Conservation (phyloP, 2,888 invertebrate species). For the Oxycera nigricornis region DNA sequence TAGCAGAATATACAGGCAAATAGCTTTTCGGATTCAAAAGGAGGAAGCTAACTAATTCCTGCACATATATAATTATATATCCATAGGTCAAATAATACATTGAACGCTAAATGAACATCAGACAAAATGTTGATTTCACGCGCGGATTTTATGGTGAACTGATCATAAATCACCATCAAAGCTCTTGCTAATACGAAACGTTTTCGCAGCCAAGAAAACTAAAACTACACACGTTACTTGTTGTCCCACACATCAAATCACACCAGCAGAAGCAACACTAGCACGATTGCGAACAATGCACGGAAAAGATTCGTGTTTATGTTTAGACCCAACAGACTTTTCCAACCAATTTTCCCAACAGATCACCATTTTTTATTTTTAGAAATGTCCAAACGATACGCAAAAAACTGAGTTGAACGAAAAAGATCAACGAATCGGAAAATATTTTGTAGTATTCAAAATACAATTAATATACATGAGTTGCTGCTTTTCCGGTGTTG, state of each 20-base stretch:
- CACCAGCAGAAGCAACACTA: not conserved
- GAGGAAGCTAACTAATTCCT: too few species aligned
- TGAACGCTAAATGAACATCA: too few species aligned
- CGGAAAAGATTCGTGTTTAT: not conserved
- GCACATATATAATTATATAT: too few species aligned
- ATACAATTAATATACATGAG: too few species aligned
- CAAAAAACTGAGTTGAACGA: too few species aligned
- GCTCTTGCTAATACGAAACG: not conserved
- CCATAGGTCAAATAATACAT: too few species aligned
- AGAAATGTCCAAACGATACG: conserved; percentile 6
- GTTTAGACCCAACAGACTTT: too few species aligned
- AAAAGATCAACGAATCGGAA: too few species aligned
- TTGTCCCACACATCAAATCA: not conserved
- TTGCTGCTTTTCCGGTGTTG: too few species aligned
- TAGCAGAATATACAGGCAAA: too few species aligned
- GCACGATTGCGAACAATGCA: not conserved
- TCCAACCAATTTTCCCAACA: not conserved
- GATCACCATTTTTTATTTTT: conserved; percentile 19
- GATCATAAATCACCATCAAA: conserved; percentile 14
- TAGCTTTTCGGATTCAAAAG: too few species aligned
- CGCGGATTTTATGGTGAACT: not conserved
- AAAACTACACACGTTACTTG: not conserved
- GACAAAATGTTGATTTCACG: not conserved
- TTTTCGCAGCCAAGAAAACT: not conserved
- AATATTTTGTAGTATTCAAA: too few species aligned